phyloP scores from a whole-genome alignment of 2,888 invertebrate species.

The Parnassius orleans region DNA sequence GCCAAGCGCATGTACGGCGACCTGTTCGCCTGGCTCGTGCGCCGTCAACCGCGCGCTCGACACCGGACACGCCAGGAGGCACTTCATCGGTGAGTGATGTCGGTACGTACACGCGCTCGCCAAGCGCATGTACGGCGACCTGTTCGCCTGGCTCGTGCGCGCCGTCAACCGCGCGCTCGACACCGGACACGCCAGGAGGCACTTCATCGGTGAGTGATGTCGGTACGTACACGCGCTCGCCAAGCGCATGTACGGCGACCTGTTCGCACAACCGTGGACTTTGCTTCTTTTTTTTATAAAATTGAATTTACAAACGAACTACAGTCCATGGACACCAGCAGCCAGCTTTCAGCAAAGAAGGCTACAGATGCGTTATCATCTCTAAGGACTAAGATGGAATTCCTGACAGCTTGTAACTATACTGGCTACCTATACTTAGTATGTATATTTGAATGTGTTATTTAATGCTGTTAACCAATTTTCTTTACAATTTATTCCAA shows the following conservation, averaged over 20 bases:
- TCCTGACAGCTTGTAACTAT: no score
- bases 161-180: slow-evolving; percentile 93
- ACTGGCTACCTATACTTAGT: no score
- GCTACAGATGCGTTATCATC: no score
- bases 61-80: slow-evolving; percentile 82
- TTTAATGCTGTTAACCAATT: no score
- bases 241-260: slow-evolving; percentile 95
- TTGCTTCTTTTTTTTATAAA: no score
- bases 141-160: slow-evolving; percentile 96
- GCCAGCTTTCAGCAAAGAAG: no score
- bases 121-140: slow-evolving; percentile 95
- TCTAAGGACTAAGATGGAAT: no score
- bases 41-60: slow-evolving; percentile 93
- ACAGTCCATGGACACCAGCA: no score
- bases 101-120: slow-evolving; percentile 85
- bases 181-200: slow-evolving; percentile 82
- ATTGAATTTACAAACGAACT: no score
- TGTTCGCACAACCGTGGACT: slow-evolving; percentile 83
- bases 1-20: slow-evolving; percentile 97
- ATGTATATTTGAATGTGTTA: no score
- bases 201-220: slow-evolving; percentile 88
- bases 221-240: slow-evolving; percentile 85
- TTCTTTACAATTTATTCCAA: no score
- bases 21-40: slow-evolving; percentile 96
- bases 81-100: slow-evolving; percentile 88